phyloP scores from a whole-genome alignment of 2,113 vertebrate genomes.

The Grantiella picta region DNA sequence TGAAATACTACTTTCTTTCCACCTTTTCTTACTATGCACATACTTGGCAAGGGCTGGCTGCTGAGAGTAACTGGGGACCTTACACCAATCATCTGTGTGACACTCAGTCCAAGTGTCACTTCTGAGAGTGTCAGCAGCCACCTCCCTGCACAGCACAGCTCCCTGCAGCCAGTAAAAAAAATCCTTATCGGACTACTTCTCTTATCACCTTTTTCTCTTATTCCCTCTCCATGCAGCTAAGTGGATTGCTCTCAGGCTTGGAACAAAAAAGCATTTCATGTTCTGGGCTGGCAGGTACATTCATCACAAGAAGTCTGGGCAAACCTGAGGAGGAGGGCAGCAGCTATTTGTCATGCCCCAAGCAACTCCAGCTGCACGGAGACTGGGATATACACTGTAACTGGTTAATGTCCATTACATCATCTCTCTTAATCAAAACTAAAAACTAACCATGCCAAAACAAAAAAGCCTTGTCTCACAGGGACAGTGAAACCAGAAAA shows the following conservation, averaged over 20 bases:
- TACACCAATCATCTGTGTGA: not conserved
- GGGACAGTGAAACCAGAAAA: not conserved
- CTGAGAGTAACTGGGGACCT: not conserved
- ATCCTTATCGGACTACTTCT: constrained; percentile 41
- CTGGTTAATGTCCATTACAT: not conserved
- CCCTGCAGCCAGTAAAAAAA: not conserved
- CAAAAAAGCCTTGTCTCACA: not conserved
- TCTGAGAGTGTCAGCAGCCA: not conserved
- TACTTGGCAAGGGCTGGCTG: not conserved
- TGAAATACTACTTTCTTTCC: not conserved
- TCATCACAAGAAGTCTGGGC: not conserved
- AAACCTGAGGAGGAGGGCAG: not conserved
- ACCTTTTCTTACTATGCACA: not conserved
- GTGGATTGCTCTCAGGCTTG: not conserved
- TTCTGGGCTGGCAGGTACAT: not conserved
- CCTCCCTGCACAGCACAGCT: not conserved
- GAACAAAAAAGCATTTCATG: not conserved
- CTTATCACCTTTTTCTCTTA: constrained; percentile 32
- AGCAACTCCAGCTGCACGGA: not conserved
- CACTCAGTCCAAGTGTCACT: not conserved
- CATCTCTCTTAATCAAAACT: not conserved
- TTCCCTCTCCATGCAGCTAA: not conserved
- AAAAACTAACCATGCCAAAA: not conserved
- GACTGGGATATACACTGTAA: not conserved
- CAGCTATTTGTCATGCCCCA: not conserved